Evolutionary conservation across 2,113 vertebrate species (phyloP).

Genomic region (Epinephelus cyanopodus): DNA sequence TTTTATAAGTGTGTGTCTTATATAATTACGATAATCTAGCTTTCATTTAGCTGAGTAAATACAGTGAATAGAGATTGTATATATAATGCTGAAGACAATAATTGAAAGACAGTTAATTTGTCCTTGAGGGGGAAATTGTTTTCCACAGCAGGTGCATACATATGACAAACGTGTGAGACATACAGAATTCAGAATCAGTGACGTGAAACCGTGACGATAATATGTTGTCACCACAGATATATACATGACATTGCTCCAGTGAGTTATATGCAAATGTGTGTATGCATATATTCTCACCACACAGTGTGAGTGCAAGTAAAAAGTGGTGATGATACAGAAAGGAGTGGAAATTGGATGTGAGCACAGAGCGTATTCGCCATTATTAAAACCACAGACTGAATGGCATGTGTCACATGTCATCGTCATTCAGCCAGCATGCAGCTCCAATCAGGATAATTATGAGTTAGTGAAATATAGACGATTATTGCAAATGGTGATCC

Average conservation of each 20-base stretch:
- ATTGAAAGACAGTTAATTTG: neutral
- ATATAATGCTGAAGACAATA: neutral
- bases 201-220: neutral
- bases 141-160: no score
- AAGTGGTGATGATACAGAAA: neutral
- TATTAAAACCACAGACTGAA: slow-evolving; percentile 25
- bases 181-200: neutral
- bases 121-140: no score
- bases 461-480: slow-evolving; percentile 69
- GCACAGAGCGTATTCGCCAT: slow-evolving; percentile 8
- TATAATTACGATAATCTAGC: neutral
- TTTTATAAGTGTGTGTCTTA: neutral
- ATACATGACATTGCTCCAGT: neutral
- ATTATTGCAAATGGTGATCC: slow-evolving; percentile 70
- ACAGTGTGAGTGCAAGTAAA: neutral
- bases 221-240: neutral
- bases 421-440: slow-evolving; percentile 45
- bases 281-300: neutral
- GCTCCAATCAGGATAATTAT: slow-evolving; percentile 75
- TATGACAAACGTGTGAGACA: no score
- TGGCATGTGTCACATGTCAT: slow-evolving; percentile 61
- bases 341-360: neutral
- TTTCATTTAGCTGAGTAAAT: slow-evolving; percentile 6
- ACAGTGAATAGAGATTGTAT: neutral
- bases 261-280: neutral